phyloP scores from a whole-genome alignment of 53 echinoderm and acorn worm species.

The Paracentrotus lividus region DNA sequence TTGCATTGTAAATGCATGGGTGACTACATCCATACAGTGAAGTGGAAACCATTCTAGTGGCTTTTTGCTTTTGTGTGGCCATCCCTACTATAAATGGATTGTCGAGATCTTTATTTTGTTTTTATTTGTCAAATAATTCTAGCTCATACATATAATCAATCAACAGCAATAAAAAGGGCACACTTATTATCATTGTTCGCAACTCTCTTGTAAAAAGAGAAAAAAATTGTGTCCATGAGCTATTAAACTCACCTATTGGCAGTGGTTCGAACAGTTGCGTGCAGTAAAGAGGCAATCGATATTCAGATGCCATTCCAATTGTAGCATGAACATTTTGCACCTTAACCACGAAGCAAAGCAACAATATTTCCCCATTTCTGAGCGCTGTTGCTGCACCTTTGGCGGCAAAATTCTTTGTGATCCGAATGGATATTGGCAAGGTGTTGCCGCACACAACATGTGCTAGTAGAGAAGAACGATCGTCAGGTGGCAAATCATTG shows the following conservation, averaged over 20 bases:
- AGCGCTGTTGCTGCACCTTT: neutral
- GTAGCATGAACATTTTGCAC: constrained; percentile 45
- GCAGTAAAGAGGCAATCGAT: constrained; percentile 48
- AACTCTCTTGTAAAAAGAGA: too few relatives aligned
- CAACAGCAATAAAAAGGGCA: too few relatives aligned
- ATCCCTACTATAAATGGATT: too few relatives aligned
- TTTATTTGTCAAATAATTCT: too few relatives aligned
- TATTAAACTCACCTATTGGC: constrained; percentile 45
- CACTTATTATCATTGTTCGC: too few relatives aligned
- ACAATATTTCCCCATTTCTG: constrained; percentile 35
- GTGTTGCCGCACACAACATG: constrained; percentile 5
- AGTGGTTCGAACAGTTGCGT: constrained; percentile 60
- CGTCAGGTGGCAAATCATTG: neutral
- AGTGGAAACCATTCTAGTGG: too few relatives aligned
- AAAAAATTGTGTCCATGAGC: neutral
- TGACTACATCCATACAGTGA: too few relatives aligned
- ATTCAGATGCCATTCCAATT: neutral
- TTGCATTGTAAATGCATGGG: too few relatives aligned
- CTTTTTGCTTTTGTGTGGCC: too few relatives aligned
- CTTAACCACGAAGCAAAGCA: constrained; percentile 45
- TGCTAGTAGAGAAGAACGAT: neutral
- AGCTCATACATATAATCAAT: too few relatives aligned
- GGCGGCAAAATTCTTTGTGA: neutral
- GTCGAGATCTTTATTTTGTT: too few relatives aligned
- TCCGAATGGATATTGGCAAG: neutral